These are phyloP conservation scores for Tetrax tetrax DNA, from an alignment of 2,113 vertebrate species.

Conservation along the genomic window DNA sequence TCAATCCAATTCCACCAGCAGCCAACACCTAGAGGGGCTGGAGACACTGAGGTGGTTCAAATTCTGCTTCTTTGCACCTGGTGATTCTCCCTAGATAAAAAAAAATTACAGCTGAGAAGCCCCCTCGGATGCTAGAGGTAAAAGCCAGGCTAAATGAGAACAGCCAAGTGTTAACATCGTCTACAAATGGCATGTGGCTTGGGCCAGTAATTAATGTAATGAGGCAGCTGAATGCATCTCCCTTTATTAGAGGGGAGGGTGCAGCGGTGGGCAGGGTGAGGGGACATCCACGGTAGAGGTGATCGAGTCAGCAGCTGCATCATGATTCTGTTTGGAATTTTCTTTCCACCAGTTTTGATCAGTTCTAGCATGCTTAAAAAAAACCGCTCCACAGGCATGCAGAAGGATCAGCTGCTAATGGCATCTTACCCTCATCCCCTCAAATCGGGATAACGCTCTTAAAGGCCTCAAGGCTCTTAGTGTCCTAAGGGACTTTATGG, in stretches of 20 bases:
- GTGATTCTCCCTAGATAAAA: slow-evolving; percentile 89
- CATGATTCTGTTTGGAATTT: slow-evolving; percentile 81
- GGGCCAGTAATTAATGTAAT: slow-evolving; percentile 84
- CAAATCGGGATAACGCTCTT: slow-evolving; percentile 99
- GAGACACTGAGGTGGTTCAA: slow-evolving; percentile 59
- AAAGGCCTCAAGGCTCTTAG: slow-evolving; percentile 99
- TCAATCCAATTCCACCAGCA: slow-evolving; percentile 30
- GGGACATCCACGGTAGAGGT: slow-evolving; percentile 64
- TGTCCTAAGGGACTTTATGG: slow-evolving; percentile 99
- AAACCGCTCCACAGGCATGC: slow-evolving; percentile 94
- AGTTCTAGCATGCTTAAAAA: slow-evolving; percentile 96
- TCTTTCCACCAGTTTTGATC: slow-evolving; percentile 84
- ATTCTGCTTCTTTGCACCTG: slow-evolving; percentile 93
- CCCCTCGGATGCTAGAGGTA: slow-evolving; percentile 85
- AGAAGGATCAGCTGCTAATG: slow-evolving; percentile 99
- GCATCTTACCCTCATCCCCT: slow-evolving; percentile 99
- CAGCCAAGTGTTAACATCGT: slow-evolving; percentile 86
- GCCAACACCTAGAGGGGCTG: neutral
- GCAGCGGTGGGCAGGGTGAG: slow-evolving; percentile 65
- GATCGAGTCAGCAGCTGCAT: slow-evolving; percentile 87
- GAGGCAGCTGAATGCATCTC: slow-evolving; percentile 89
- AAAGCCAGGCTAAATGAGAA: slow-evolving; percentile 90
- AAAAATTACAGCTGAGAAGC: slow-evolving; percentile 81
- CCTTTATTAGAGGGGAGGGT: slow-evolving; percentile 70
- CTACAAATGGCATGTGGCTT: slow-evolving; percentile 81